A percentile compares a stretch with the other conserved stretches of the same genome.
phyloP scores from a whole-genome alignment of 1,140 invertebrate genomes.

The Drosophila repleta region DNA sequence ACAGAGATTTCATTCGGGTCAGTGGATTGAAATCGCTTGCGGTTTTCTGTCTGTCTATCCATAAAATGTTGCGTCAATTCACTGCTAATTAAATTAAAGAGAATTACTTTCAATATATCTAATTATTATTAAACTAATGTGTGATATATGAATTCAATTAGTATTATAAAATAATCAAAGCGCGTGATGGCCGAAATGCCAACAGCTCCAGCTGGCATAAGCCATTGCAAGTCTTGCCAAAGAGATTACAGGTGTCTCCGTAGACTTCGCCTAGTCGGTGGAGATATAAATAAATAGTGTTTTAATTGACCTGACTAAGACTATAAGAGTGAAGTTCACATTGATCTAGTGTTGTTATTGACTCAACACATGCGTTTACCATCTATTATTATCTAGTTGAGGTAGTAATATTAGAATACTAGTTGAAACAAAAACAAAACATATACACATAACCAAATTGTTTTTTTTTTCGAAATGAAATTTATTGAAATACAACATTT shows the following conservation, averaged over 20 bases:
- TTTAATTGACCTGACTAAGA: too few relatives aligned
- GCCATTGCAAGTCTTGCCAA: not conserved
- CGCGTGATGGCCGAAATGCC: slow-evolving; percentile 7
- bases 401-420: not conserved
- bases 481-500: too few relatives aligned
- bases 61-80: slow-evolving; percentile 1
- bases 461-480: too few relatives aligned
- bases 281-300: too few relatives aligned
- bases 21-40: slow-evolving; percentile 13
- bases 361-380: too few relatives aligned
- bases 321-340: not conserved
- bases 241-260: not conserved
- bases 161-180: slow-evolving; percentile 21
- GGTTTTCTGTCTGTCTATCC: not conserved
- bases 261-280: too few relatives aligned
- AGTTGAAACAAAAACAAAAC: too few relatives aligned
- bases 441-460: too few relatives aligned
- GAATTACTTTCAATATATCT: slow-evolving; percentile 19
- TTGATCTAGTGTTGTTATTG: not conserved
- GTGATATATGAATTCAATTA: slow-evolving; percentile 42
- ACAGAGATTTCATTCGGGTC: slow-evolving; percentile 2
- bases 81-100: slow-evolving; percentile 55
- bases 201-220: not conserved
- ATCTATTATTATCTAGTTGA: too few relatives aligned
- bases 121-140: slow-evolving; percentile 16